Percentiles rank a stretch among this genome's conserved stretches.
These are phyloP conservation scores for Blomia tropicalis DNA, from an alignment of 2,888 invertebrate species.

Conservation along the genomic window DNA sequence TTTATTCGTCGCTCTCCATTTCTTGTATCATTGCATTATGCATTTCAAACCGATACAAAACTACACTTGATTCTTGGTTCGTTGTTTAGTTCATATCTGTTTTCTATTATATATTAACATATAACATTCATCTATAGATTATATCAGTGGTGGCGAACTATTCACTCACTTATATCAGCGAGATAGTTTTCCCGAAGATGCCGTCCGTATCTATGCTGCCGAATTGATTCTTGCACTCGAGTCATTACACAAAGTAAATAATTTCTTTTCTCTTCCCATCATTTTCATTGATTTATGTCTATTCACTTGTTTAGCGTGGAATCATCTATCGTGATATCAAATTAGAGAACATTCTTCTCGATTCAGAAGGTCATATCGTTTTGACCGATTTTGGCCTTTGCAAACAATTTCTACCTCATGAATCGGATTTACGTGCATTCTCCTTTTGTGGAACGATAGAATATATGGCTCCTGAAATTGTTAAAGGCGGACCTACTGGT, in stretches of 20 bases:
- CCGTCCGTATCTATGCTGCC: conserved; percentile 82
- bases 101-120: neutral
- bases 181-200: conserved; percentile 73
- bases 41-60: conserved; percentile 93
- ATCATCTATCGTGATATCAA: conserved; percentile 97
- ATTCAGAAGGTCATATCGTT: conserved; percentile 83
- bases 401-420: conserved; percentile 66
- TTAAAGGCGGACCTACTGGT: conserved; percentile 64
- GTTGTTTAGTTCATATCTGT: neutral
- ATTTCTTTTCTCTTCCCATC: neutral
- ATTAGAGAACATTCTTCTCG: conserved; percentile 85
- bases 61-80: conserved; percentile 88
- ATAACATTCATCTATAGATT: conserved; percentile 49
- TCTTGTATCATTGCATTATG: conserved; percentile 88
- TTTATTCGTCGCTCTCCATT: conserved; percentile 86
- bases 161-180: conserved; percentile 90
- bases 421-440: conserved; percentile 65
- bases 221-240: conserved; percentile 89
- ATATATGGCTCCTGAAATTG: conserved; percentile 84
- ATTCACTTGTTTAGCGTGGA: conserved; percentile 53
- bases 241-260: conserved; percentile 69
- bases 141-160: conserved; percentile 88
- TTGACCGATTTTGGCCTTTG: conserved; percentile 93
- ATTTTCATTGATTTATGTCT: neutral
- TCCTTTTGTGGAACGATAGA: conserved; percentile 97